Conservation (phyloP, 2,797 vertebrate species). For the Macrochelys suwanniensis region DNA sequence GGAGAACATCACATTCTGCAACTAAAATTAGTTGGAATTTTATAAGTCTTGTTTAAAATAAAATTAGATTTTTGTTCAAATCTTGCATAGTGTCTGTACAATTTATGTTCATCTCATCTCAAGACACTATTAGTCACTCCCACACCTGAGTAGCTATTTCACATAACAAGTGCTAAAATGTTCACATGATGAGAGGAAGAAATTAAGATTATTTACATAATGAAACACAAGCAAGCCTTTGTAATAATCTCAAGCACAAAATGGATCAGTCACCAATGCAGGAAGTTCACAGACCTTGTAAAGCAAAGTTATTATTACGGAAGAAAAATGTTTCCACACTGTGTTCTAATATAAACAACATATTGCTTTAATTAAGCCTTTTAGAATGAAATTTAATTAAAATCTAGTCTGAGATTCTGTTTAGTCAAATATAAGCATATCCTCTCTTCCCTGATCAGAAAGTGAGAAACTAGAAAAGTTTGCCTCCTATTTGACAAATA, state of each 20-base stretch:
- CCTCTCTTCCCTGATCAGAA: not conserved
- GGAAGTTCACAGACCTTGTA: not conserved
- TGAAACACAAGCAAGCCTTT: not conserved
- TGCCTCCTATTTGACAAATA: not conserved
- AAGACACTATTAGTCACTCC: not conserved
- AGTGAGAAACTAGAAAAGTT: not conserved
- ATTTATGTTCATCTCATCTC: not conserved
- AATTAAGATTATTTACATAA: not conserved
- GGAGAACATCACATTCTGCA: not conserved
- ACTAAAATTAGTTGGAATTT: not conserved
- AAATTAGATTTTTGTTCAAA: not conserved
- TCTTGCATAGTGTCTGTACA: not conserved
- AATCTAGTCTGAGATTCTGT: not conserved
- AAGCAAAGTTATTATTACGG: not conserved
- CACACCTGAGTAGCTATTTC: not conserved
- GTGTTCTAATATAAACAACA: not conserved
- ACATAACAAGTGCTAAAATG: not conserved
- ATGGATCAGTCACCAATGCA: not conserved
- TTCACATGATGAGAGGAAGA: not conserved
- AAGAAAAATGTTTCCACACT: not conserved
- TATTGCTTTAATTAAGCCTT: not conserved
- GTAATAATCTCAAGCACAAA: not conserved
- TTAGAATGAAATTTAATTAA: constrained; percentile 1
- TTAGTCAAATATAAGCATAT: not conserved
- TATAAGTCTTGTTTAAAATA: not conserved